Conservation (phyloP, 2,113 vertebrate species). For the Pseudopipra pipra region DNA sequence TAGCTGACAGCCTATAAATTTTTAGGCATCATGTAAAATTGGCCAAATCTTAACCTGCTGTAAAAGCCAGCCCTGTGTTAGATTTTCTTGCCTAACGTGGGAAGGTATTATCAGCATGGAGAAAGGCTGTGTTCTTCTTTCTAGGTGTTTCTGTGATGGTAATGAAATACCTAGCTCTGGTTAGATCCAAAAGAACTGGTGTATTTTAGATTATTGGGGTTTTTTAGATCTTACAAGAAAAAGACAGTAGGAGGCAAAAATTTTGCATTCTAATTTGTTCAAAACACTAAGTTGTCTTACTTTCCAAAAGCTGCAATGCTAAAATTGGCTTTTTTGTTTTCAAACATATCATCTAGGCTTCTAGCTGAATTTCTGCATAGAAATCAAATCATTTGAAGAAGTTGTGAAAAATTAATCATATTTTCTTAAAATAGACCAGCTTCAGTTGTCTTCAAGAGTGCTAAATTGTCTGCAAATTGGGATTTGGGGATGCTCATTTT, state of each 20-base stretch:
- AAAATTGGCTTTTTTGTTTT: constrained; percentile 12
- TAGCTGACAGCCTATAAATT: neutral
- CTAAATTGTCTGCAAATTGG: neutral
- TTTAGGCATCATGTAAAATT: neutral
- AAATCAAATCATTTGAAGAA: neutral
- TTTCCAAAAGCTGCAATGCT: neutral
- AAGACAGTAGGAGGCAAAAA: neutral
- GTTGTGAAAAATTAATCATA: neutral
- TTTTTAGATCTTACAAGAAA: neutral
- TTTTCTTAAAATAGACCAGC: neutral
- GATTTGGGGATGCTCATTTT: neutral
- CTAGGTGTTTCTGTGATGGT: neutral
- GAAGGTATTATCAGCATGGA: neutral
- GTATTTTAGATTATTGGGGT: neutral
- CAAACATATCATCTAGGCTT: neutral
- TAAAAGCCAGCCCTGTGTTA: neutral
- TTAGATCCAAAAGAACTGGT: neutral
- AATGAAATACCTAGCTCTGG: neutral
- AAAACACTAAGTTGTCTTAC: neutral
- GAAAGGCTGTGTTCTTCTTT: neutral
- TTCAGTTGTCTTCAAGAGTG: neutral
- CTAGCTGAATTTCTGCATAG: neutral
- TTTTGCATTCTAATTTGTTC: neutral
- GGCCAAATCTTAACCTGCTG: neutral
- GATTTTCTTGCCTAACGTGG: neutral